A percentile compares a stretch with the other conserved stretches of the same genome.
Conservation (phyloP, 1,140 invertebrate species). For the Himalopsyche phryganea region DNA sequence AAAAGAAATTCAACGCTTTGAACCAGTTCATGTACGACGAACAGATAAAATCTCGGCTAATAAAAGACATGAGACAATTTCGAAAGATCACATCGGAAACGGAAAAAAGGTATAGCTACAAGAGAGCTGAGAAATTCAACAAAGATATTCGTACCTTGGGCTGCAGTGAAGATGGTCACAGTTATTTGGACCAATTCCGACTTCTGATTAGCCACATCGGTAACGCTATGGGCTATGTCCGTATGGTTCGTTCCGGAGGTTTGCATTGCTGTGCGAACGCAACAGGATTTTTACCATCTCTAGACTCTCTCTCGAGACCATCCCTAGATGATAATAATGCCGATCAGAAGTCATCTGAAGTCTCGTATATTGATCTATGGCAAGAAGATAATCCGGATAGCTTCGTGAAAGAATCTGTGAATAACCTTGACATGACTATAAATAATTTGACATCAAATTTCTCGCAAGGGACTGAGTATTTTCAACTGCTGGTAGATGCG, state of each 20-base stretch:
- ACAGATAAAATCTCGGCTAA: slow-evolving; percentile 92
- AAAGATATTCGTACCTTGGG: slow-evolving; percentile 88
- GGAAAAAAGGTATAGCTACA: slow-evolving; percentile 73
- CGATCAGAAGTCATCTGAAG: too few species aligned
- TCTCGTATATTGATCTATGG: slow-evolving; percentile 58
- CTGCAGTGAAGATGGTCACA: slow-evolving; percentile 74
- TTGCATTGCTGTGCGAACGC: slow-evolving; percentile 89
- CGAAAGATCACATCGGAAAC: slow-evolving; percentile 59
- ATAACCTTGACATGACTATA: slow-evolving; percentile 74
- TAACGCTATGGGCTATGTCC: slow-evolving; percentile 94
- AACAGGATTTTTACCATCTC: slow-evolving; percentile 83
- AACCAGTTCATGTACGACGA: slow-evolving; percentile 98
- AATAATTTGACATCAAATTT: slow-evolving; percentile 80
- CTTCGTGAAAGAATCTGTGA: slow-evolving; percentile 63
- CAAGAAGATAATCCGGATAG: slow-evolving; percentile 57
- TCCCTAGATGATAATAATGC: too few species aligned
- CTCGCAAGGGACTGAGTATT: slow-evolving; percentile 92
- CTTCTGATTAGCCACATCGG: slow-evolving; percentile 91
- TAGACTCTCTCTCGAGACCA: too few species aligned
- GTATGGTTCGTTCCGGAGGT: slow-evolving; percentile 90
- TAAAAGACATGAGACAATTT: slow-evolving; percentile 82
- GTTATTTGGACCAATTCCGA: slow-evolving; percentile 91
- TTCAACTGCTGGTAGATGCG: slow-evolving; percentile 89
- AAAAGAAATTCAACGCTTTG: slow-evolving; percentile 91
- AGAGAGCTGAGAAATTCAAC: slow-evolving; percentile 93